Evolutionary conservation across 2,888 invertebrate species (phyloP), one percentile per base, ranked within the genome.

Genomic region (Proisotoma minuta): DNA sequence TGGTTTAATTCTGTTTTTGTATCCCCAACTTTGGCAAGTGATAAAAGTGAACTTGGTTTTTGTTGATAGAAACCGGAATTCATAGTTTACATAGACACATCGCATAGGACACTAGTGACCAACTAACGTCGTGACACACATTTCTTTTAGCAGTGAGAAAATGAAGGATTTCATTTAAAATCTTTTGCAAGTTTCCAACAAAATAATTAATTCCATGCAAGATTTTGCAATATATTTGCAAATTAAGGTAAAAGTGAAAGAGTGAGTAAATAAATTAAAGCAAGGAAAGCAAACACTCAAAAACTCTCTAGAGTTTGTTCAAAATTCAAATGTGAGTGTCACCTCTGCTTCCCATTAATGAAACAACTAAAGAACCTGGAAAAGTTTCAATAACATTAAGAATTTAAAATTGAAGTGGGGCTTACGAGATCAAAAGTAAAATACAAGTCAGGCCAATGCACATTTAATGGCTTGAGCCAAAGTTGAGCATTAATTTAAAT

Each of bases 301-400:
- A n/a, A n/a, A n/a, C n/a, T n/a, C n/a, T 34, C 34, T 8, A 34
- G 34, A 10, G 34, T 34, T 15, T 10, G 8, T 34, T 34, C 34
- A 8, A 34, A 34, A 34, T 34, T 34, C 15, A 10, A 8, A 34
- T 34, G 8, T 10, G 8, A 15, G 8, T 15, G 34, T 34, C n/a
- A n/a, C n/a, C n/a, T 34, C 34, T 34, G 8, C 34, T 34, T 34
- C 34, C 34, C 15, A 34, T 34, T 34, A 34, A 34, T 10, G 8
- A 34, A 10, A 10, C 34, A 8, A 34, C 34, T 34, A 15, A 10
- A 10, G 8, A 34, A 34, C 8, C n/a, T n/a, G 15, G 29, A 28
- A 52, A 52, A 52, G 52, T 52, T 52, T 52, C 52, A 52, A 52
- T 52, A 52, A 52, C 50, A 22, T 50, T 23, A 8, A 50, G 5